A percentile compares a stretch with the other conserved stretches of the same genome.
Conservation (phyloP, 2,113 vertebrate species). For the Hippopotamus amphibius region DNA sequence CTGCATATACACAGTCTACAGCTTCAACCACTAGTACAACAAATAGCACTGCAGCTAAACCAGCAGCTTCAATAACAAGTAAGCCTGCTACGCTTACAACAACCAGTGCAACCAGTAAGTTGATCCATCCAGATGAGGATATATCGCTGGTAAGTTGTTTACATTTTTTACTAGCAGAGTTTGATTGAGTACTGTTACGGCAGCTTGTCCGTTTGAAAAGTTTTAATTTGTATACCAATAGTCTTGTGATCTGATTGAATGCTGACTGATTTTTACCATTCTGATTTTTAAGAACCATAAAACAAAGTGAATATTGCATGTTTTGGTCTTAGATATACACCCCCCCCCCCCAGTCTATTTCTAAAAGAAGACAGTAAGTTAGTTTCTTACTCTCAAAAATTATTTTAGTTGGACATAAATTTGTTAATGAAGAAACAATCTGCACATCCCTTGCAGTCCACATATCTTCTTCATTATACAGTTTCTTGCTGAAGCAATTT, state of each 20-base stretch:
- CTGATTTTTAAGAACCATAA: neutral
- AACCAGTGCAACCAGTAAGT: conserved; percentile 99
- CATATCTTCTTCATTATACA: neutral
- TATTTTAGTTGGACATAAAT: conserved; percentile 13
- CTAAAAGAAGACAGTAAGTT: conserved; percentile 32
- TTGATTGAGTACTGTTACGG: neutral
- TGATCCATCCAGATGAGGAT: conserved; percentile 99
- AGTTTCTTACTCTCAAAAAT: neutral
- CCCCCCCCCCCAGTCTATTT: neutral
- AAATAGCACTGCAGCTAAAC: conserved; percentile 97
- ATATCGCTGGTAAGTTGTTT: conserved; percentile 98
- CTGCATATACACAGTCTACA: conserved; percentile 97
- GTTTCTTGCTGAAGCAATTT: neutral
- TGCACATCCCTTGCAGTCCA: neutral
- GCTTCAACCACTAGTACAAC: conserved; percentile 95
- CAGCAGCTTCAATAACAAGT: conserved; percentile 96
- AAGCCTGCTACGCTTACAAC: conserved; percentile 99
- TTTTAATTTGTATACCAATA: neutral
- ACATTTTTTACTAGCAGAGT: neutral
- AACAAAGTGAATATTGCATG: neutral
- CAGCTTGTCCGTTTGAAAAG: neutral
- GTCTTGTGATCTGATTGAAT: neutral
- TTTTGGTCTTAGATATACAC: conserved; percentile 30
- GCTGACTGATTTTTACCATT: neutral
- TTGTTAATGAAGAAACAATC: neutral